Evolutionary conservation across 2,888 invertebrate species (phyloP), one percentile per base, ranked within the genome.

Genomic region (Tryphoninae sp.): DNA sequence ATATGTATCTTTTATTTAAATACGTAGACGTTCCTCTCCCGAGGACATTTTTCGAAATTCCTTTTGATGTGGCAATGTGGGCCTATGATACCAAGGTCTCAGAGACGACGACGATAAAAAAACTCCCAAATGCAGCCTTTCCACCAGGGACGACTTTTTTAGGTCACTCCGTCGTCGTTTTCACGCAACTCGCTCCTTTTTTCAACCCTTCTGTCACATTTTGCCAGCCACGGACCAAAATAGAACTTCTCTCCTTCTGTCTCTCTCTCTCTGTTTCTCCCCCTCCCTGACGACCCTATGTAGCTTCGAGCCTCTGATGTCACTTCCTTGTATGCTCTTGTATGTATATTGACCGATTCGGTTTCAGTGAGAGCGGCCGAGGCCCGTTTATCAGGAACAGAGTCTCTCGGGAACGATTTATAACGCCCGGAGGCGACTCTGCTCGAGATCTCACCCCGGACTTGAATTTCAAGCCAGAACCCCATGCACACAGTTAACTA

Each of bases 1-100:
- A 19, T 23, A 71, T 55, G n/a, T 42, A 13, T 23, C 16, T 45
- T 16, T 65, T 53, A 19, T 22, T 2, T 26, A 3, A 53, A 13
- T 45, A 42, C 11, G 33, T 9, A 33, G 26, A 61, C 19, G 13
- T 40, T 40, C 19, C 22, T 61, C 22, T 13, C 59, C 51, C 71
- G 51, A 51, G 49, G 33, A 68, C 9, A 73, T 68, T 68, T 68
- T 67, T 74, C 16, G 16, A 73, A 77, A 81, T 81, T 81, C 73
- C 62, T 53, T 77, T 81, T 81, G 80, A 77, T 19, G 80, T 62
- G 62, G 61, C 40, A 19, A 49, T 6, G 55, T 51, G 58, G 19
- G 9, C 19, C 23, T 42, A 61, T 59, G 58, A 74, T 78, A 81
- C 74, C 78, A 33, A 65, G 51, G 69, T 78, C 69, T 59, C 13